phyloP scores from a whole-genome alignment of 2,797 vertebrate genomes.

The Sebastes melanostomus region DNA sequence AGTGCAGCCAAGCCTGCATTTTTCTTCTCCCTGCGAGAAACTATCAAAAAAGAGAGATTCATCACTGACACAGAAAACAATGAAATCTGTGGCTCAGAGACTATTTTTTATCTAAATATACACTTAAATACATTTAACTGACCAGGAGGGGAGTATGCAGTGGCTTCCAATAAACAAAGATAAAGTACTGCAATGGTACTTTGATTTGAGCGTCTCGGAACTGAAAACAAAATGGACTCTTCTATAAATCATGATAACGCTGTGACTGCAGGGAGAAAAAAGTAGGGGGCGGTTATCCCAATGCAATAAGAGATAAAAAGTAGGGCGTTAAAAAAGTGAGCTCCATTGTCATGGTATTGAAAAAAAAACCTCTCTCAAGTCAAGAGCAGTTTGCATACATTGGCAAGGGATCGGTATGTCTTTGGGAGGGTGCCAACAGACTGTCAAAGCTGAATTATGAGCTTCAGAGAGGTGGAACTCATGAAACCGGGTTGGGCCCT shows the following conservation, averaged over 20 bases:
- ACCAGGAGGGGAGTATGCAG: constrained; percentile 70
- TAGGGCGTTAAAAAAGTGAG: constrained; percentile 72
- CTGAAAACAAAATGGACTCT: constrained; percentile 77
- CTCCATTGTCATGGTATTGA: constrained; percentile 75
- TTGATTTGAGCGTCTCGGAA: constrained; percentile 76
- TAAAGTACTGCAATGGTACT: constrained; percentile 73
- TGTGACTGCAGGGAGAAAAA: constrained; percentile 65
- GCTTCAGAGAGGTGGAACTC: constrained; percentile 76
- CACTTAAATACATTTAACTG: constrained; percentile 80
- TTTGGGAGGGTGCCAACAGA: constrained; percentile 75
- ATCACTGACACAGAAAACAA: constrained; percentile 83
- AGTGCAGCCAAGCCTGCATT: constrained; percentile 55
- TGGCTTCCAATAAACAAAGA: constrained; percentile 77
- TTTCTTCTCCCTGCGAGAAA: constrained; percentile 66
- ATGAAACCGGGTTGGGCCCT: constrained; percentile 68
- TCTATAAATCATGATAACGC: constrained; percentile 80
- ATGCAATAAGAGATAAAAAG: constrained; percentile 76
- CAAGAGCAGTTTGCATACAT: constrained; percentile 41
- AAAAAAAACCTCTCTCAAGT: constrained; percentile 2
- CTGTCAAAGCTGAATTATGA: constrained; percentile 77
- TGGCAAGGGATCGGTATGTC: constrained; percentile 55
- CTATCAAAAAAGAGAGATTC: constrained; percentile 77
- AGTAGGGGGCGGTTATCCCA: constrained; percentile 50
- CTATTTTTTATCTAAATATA: constrained; percentile 81
- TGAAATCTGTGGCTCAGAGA: constrained; percentile 71